Evolutionary conservation across 2,888 invertebrate genomes (phyloP).

Genomic region (Candidula unifasciata): DNA sequence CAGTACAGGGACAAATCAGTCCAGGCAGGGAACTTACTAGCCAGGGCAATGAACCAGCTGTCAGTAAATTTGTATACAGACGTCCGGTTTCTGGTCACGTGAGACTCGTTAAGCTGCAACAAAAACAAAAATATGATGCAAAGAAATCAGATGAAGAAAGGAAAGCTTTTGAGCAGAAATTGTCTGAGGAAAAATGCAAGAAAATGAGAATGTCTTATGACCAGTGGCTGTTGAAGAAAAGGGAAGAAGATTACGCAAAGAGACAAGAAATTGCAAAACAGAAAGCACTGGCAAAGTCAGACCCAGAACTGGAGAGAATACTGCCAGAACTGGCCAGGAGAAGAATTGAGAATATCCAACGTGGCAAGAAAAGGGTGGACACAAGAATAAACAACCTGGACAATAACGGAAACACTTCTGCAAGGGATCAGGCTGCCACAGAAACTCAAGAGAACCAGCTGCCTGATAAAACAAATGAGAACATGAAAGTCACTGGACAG

Average conservation of each 20-base stretch:
- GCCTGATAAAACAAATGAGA: slow-evolving; percentile 44
- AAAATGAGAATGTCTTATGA: slow-evolving; percentile 69
- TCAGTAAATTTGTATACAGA: slow-evolving; percentile 70
- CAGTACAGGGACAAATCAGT: neutral
- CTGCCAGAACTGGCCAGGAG: slow-evolving; percentile 66
- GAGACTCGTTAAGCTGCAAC: slow-evolving; percentile 57
- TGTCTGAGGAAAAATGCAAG: slow-evolving; percentile 55
- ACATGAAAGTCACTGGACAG: slow-evolving; percentile 56
- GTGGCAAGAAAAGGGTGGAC: slow-evolving; percentile 62
- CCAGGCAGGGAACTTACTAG: neutral
- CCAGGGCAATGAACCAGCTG: slow-evolving; percentile 39
- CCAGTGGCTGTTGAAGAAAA: slow-evolving; percentile 68
- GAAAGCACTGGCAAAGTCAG: slow-evolving; percentile 66
- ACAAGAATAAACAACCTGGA: slow-evolving; percentile 63
- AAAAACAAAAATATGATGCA: slow-evolving; percentile 49
- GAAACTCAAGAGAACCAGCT: neutral
- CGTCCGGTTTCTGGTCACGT: slow-evolving; percentile 69
- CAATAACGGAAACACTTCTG: slow-evolving; percentile 63
- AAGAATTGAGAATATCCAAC: slow-evolving; percentile 64
- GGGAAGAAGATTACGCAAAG: slow-evolving; percentile 61
- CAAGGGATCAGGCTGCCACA: slow-evolving; percentile 58
- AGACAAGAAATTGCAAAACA: slow-evolving; percentile 60
- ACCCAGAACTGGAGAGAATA: slow-evolving; percentile 67
- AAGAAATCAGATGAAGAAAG: slow-evolving; percentile 56
- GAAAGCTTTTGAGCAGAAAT: slow-evolving; percentile 44